Evolutionary conservation across 2,888 invertebrate genomes (phyloP), one percentile per base, ranked within the genome.

Genomic region (Diarsia brunnea): DNA sequence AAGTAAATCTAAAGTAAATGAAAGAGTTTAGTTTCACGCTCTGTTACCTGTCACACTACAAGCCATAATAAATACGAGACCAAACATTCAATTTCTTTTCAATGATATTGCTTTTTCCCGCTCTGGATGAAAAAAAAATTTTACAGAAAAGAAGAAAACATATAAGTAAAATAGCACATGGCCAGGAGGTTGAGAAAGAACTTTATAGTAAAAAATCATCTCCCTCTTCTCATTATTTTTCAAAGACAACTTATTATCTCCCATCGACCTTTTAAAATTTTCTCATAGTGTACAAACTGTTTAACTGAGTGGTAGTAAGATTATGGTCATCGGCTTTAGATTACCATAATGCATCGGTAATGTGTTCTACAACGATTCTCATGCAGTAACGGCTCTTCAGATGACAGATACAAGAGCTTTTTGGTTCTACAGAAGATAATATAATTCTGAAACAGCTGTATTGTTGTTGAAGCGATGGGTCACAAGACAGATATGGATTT

Each of bases 301-400:
- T 63, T 45, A 43, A n/a, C 49, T n/a, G n/a, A 65, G 38, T n/a
- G 7, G 51, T 43, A 55, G 49, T 2, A 16, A 74, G 60, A 61
- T 69, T 61, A 79, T 55, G 61, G 43, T 69, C 60, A 74, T 74
- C 53, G 49, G 55, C 19, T 55, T 55, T 51, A 79, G 58, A 79
- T 69, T 73, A 79, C 51, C 79, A 60, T 79, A 79, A 79, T 73
- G 73, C 73, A 73, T 69, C 45, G 12, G 68, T 73, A 69, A 79
- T 73, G 79, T 63, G 45, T 60, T 58, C 43, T n/a, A 53, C 58
- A 8, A 24, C 49, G 31, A 60, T 69, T 73, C 63, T 73, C 58
- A 65, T 47, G 38, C 61, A 78, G 21, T 65, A 79, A 53, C 68
- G 64, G 73, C 14, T 4, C 5, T 65, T 38, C 38, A 38, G 38